These are phyloP conservation scores for Alces alces DNA, from an alignment of 2,113 vertebrate genomes.

Conservation along the genomic window DNA sequence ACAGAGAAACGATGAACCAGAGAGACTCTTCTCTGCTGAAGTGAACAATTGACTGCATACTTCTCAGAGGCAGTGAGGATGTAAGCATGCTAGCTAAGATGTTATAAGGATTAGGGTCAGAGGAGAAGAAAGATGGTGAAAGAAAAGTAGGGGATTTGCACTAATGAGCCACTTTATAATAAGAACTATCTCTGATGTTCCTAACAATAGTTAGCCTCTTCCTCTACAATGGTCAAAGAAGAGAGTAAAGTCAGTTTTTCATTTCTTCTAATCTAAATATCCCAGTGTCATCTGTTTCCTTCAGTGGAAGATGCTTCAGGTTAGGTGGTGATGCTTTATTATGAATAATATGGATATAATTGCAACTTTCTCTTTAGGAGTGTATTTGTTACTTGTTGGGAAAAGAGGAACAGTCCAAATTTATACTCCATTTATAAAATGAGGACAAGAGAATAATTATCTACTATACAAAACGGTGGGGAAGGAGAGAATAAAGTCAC, in stretches of 20 bases:
- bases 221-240: neutral
- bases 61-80: neutral
- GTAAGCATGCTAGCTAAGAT: neutral
- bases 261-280: slow-evolving; percentile 53
- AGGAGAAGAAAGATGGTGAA: neutral
- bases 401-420: neutral
- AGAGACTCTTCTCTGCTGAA: neutral
- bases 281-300: slow-evolving; percentile 41
- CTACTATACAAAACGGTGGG: neutral
- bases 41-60: neutral
- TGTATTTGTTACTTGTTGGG: neutral
- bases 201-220: neutral
- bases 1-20: neutral
- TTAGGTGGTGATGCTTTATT: slow-evolving; percentile 14
- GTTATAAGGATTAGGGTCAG: neutral
- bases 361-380: neutral
- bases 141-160: neutral
- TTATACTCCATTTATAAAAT: neutral
- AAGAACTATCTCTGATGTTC: neutral
- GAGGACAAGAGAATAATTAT: slow-evolving; percentile 31
- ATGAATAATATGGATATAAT: slow-evolving; percentile 25
- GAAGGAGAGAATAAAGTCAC: neutral
- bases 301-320: neutral
- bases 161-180: neutral
- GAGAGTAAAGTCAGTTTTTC: slow-evolving; percentile 31